Base-by-base conservation (phyloP, 1,140 invertebrate genomes). In the Diorhabda sublineata region DNA sequence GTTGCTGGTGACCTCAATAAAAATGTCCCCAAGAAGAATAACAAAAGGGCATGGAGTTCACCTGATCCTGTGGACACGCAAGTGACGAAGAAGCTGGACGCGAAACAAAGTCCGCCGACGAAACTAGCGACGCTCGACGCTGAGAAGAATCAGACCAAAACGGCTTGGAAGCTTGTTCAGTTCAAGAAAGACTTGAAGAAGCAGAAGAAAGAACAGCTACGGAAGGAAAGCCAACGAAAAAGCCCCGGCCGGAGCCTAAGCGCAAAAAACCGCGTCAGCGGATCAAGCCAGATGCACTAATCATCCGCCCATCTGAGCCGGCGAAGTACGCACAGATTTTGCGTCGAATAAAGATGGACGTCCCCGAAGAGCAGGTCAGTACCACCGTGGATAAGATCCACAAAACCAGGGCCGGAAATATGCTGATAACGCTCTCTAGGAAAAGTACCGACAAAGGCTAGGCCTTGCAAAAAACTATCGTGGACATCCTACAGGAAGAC, bases 31-130 rank as follows among this genome's bases (percentile, higher is more conserved):
- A 60, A 60, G 59, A 8, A 5, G 5, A 60, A 60, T 60, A 60
- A 60, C 6, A 60, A 26, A 26, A 60, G 26, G 41, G 59, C 5
- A 5, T 2, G 59, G 26, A 60, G 8, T 41, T 60, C 59, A 6
- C 59, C 59, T 8, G 59, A 60, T 60, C 8, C 8, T 8, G 26
- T 41, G 26, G 26, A 60, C 26, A 26, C 6, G 8, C 59, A 6
- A 60, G 8, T n/a, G 41, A 60, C 8, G 8, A 60, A 60, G 59
- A 41, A 60, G 26, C 5, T 8, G 59, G 59, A 60, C 59, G 5
- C 41, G 59, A 60, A 60, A 60, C 59, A 5, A 60, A 60, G 59
- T 60, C 41, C 59, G 5, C 59, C 41, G 8, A 60, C 5, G 26
- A 60, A 60, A 9, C 6, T 60, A 41, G 26, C 26, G 59, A 26